Base-by-base conservation (phyloP, 2,888 invertebrate species). In the Adela reaumurella region DNA sequence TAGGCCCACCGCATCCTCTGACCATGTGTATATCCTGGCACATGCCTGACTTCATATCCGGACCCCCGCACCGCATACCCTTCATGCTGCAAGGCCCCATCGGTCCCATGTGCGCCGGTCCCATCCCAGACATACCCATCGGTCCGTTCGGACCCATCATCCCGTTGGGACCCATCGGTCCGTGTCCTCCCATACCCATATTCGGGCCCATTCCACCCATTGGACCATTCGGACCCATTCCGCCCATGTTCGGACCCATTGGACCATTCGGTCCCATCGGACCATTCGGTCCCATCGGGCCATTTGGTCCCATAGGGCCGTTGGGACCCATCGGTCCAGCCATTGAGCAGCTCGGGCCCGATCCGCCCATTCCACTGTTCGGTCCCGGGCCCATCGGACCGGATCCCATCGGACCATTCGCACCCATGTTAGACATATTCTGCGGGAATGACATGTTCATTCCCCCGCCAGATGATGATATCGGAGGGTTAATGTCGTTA, bases 21-120 rank as follows among this genome's bases (percentile, higher is more conserved):
- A 77, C 76, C 78, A 80, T 78, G 58, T 80, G 80, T 67, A 80
- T 79, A 58, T 80, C 80, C 52, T 72, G 66, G 54, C 80, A 80
- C 77, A 80, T 79, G 6, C 74, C 73, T 0, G 68, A 58, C 53
- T 80, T 79, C 77, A 80, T 79, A 53, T 80, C 80, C 1, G 79
- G 78, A 16, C n/a, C 77, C 71, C 1, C 79, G 11, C 74, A 73
- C 51, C 80, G 64, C 45, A 80, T 77, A 1, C 76, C 74, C 47
- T 79, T 77, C 70, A 79, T 80, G 1, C 79, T 78, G 53, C 80
- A 80, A 1, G 77, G 76, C 0, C 77, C 77, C 79, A 80, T 76
- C 0, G 78, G 76, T 16, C 79, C 78, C 78, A 77, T 78, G 1
- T 79, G 78, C 2, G 77, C 74, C 11, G 74, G 76, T 3, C 74